Percentiles rank a stretch among this genome's conserved stretches.
Conservation (phyloP, 2,797 vertebrate species). For the Pelodytes ibericus region DNA sequence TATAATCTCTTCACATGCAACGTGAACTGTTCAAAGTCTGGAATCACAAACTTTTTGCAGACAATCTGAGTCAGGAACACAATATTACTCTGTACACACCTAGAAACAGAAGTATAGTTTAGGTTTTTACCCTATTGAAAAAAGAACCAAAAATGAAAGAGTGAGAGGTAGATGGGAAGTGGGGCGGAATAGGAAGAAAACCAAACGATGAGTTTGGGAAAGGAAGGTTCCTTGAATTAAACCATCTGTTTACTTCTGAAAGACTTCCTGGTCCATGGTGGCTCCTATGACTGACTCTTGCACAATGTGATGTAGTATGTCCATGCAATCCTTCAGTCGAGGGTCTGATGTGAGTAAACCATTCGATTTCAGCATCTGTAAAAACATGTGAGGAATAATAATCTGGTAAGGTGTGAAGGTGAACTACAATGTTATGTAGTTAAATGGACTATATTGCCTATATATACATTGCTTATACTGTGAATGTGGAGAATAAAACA, state of each 20-base stretch:
- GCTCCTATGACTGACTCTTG: slow-evolving; percentile 73
- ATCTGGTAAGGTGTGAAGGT: no score
- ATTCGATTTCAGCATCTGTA: slow-evolving; percentile 78
- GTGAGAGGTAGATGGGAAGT: neutral
- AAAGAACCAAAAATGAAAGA: neutral
- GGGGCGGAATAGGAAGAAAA: neutral
- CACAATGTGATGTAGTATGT: slow-evolving; percentile 70
- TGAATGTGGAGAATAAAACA: no score
- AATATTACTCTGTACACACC: slow-evolving; percentile 84
- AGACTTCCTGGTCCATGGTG: slow-evolving; percentile 83
- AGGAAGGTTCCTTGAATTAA: neutral
- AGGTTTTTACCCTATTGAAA: neutral
- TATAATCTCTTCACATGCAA: slow-evolving; percentile 81
- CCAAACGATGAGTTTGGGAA: neutral
- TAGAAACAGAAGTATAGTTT: slow-evolving; percentile 56
- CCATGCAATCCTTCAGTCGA: slow-evolving; percentile 81
- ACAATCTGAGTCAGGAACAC: slow-evolving; percentile 87
- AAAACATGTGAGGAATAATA: slow-evolving; percentile 6
- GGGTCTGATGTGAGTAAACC: slow-evolving; percentile 86
- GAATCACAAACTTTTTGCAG: slow-evolving; percentile 87
- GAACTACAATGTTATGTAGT: no score
- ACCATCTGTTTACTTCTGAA: slow-evolving; percentile 74
- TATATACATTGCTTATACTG: no score
- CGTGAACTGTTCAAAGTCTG: slow-evolving; percentile 84
- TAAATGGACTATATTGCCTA: no score